Percentiles rank a stretch among this genome's conserved stretches.
Evolutionary conservation across 1,140 invertebrate genomes (phyloP).

Genomic region (Orius laevigatus): DNA sequence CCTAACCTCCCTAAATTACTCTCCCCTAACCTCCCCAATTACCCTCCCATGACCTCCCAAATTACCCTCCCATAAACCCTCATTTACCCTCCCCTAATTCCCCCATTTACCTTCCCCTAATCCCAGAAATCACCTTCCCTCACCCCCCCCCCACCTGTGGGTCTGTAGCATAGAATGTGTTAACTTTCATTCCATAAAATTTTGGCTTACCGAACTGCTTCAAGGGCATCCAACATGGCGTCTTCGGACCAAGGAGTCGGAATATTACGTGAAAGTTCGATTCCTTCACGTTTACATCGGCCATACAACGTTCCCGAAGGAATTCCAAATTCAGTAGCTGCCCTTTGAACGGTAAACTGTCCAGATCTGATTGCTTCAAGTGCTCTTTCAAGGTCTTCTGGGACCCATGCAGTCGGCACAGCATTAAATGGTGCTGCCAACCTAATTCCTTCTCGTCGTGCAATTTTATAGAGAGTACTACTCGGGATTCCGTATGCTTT

Average conservation of each 20-base stretch:
- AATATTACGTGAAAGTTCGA: conserved; percentile 67
- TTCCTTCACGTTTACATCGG: conserved; percentile 71
- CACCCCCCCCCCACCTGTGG: too few relatives aligned
- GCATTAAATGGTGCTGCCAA: conserved; percentile 75
- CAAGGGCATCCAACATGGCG: conserved; percentile 73
- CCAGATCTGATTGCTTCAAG: conserved; percentile 66
- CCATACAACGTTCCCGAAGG: conserved; percentile 72
- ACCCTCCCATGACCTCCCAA: too few relatives aligned
- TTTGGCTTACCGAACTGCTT: conserved; percentile 56
- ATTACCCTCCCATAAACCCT: too few relatives aligned
- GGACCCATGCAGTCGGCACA: conserved; percentile 74
- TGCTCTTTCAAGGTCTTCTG: conserved; percentile 64
- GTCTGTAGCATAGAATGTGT: too few relatives aligned
- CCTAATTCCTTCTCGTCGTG: conserved; percentile 69
- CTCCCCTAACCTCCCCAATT: too few relatives aligned
- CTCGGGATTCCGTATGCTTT: conserved; percentile 82
- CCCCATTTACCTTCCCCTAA: too few relatives aligned
- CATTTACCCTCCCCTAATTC: too few relatives aligned
- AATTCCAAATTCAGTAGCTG: conserved; percentile 68
- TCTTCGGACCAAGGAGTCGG: conserved; percentile 79
- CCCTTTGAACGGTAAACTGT: conserved; percentile 67
- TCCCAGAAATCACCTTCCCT: too few relatives aligned
- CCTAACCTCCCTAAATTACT: too few relatives aligned
- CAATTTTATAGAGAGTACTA: conserved; percentile 79
- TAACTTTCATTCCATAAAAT: too few relatives aligned